These are phyloP conservation scores for Hippocampus barbouri DNA, from an alignment of 2,113 vertebrate species.

Conservation along the genomic window DNA sequence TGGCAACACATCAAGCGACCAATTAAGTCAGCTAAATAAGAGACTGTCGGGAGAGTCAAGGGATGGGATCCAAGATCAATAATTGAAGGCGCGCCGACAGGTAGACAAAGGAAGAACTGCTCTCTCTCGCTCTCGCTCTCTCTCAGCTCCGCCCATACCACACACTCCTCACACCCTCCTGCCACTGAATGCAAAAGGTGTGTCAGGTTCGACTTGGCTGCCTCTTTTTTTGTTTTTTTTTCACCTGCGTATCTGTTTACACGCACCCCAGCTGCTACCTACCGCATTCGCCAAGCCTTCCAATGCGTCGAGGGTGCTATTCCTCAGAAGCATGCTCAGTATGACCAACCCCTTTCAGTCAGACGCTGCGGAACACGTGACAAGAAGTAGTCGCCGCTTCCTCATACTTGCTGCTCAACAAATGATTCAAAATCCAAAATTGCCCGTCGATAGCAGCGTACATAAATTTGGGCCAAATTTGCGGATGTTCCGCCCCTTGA, in stretches of 20 bases:
- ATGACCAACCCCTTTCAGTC: slow-evolving; percentile 18
- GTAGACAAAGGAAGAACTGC: slow-evolving; percentile 7
- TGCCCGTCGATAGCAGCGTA: too few species aligned
- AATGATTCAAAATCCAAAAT: neutral
- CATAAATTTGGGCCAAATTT: too few species aligned
- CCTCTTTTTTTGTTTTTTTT: slow-evolving; percentile 5
- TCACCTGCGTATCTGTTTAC: slow-evolving; percentile 54
- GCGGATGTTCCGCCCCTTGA: too few species aligned
- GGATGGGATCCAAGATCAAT: neutral
- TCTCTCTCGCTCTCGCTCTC: slow-evolving; percentile 32
- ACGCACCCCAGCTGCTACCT: slow-evolving; percentile 46
- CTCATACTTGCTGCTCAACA: neutral
- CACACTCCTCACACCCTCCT: neutral
- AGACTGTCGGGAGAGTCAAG: neutral
- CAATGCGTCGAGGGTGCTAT: slow-evolving; percentile 50
- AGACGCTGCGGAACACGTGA: slow-evolving; percentile 44
- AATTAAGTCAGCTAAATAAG: neutral
- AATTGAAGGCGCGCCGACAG: neutral
- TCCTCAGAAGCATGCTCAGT: slow-evolving; percentile 49
- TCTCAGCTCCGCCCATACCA: neutral
- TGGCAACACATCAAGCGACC: neutral
- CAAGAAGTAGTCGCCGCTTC: slow-evolving; percentile 11
- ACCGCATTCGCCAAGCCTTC: slow-evolving; percentile 27
- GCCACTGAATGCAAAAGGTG: slow-evolving; percentile 50
- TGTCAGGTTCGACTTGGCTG: slow-evolving; percentile 24